Evolutionary conservation across 2,888 invertebrate genomes (phyloP), one percentile per base, ranked within the genome.

Genomic region (Diplazon laetatorius): DNA sequence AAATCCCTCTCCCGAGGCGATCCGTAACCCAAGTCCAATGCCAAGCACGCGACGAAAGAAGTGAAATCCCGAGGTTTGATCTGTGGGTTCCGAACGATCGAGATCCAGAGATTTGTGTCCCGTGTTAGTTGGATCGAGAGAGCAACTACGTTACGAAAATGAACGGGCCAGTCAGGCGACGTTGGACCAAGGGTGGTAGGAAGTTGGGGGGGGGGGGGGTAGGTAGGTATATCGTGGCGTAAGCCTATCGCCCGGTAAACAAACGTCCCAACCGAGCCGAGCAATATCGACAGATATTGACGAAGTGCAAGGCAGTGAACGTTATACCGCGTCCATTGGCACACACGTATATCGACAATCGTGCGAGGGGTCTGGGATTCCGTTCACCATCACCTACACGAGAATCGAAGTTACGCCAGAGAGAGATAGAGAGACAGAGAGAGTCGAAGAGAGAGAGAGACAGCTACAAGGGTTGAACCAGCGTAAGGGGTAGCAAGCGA

Each of bases 231-330:
- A 62, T 65, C 60, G 52, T 39, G 25, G 78, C 30, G 78, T 78
- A 52, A 37, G 66, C 39, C 66, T 72, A 72, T 78, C 78, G 75
- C 48, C 57, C 50, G 10, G 71, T 57, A 78, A 78, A 78, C 78
- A 75, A 78, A 75, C 71, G 75, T 63, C 75, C 62, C 79, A 76
- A 72, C 74, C 73, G 66, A 77, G 75, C 72, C 71, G 76, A 80
- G 77, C 71, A 82, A 86, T 84, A 87, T 86, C 85, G 86, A 87
- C 82, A 82, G 87, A 82, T 87, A 87, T 86, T 85, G 87, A 86
- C 85, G 82, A 81, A 83, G 69, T 72, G 78, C 69, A 55, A 63
- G 78, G 69, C 69, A 69, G 44, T 39, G 71, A 42, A 12, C 50
- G 71, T 48, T 68, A 50, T 65, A 20, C 48, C 20, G 60, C 60